phyloP scores from a whole-genome alignment of 2,113 vertebrate species.

The Edolisoma coerulescens region DNA sequence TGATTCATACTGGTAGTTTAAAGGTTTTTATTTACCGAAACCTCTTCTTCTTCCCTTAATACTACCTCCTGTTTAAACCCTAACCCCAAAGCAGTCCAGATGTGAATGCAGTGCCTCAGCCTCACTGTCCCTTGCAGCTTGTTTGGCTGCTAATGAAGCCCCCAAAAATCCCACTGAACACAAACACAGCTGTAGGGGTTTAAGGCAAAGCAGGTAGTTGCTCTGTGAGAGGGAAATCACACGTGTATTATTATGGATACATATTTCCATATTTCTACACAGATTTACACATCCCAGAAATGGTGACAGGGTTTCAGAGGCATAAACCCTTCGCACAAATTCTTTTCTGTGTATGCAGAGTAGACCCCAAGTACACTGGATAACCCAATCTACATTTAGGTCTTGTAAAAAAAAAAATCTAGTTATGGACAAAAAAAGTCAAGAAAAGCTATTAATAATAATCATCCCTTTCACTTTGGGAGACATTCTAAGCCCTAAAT shows the following conservation, averaged over 20 bases:
- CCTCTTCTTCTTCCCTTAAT: background rate
- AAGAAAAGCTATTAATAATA: background rate
- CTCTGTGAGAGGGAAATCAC: background rate
- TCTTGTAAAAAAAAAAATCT: background rate
- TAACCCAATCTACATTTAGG: background rate
- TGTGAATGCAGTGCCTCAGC: background rate
- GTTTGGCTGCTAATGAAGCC: background rate
- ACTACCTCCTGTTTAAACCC: background rate
- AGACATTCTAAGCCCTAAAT: background rate
- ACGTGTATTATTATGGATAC: fast-evolving
- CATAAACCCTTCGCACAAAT: background rate
- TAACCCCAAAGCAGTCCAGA: background rate
- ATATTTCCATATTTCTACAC: background rate
- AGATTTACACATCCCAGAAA: background rate
- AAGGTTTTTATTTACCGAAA: background rate
- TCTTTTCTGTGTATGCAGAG: background rate
- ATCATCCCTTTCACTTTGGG: background rate
- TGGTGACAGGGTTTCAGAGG: background rate
- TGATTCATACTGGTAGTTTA: background rate
- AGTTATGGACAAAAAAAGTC: background rate
- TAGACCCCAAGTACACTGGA: background rate
- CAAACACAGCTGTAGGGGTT: background rate
- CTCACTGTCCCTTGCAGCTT: background rate
- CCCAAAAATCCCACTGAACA: background rate
- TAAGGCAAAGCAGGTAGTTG: background rate